Percentiles rank a stretch among this genome's conserved stretches.
phyloP scores from a whole-genome alignment of 1,140 invertebrate species.

The Trigoniulus corallinus region DNA sequence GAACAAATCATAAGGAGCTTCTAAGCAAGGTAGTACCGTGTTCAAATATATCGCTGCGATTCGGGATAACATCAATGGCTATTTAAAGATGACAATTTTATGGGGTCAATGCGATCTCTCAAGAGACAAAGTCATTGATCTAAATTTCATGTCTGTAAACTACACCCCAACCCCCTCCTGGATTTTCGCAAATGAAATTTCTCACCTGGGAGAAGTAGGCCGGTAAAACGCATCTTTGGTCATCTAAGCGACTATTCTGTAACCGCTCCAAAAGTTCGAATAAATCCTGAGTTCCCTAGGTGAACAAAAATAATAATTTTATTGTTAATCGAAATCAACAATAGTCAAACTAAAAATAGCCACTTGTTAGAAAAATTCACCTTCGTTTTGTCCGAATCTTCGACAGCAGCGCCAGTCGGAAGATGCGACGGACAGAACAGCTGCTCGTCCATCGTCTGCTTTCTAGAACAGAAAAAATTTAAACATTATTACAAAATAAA shows the following conservation, averaged over 20 bases:
- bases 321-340: too few species aligned
- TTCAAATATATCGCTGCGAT: too few species aligned
- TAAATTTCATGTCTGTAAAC: too few species aligned
- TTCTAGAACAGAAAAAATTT: conserved; percentile 1
- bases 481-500: neutral
- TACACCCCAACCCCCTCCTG: too few species aligned
- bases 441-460: conserved; percentile 7
- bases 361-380: neutral
- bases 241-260: conserved; percentile 79
- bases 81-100: too few species aligned
- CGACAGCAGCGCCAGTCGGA: neutral
- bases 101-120: too few species aligned
- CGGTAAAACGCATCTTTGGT: conserved; percentile 82
- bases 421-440: conserved; percentile 4
- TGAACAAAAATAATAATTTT: neutral
- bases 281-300: conserved; percentile 21
- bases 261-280: conserved; percentile 79
- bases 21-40: too few species aligned
- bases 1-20: too few species aligned
- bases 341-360: too few species aligned
- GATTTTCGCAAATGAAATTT: too few species aligned
- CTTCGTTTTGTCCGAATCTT: neutral
- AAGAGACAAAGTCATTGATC: too few species aligned
- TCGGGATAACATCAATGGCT: too few species aligned
- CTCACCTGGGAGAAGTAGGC: conserved; percentile 73